Evolutionary conservation across 1,140 invertebrate genomes (phyloP), one percentile per base, ranked within the genome.

Genomic region (Yoshiicerus persimilis): DNA sequence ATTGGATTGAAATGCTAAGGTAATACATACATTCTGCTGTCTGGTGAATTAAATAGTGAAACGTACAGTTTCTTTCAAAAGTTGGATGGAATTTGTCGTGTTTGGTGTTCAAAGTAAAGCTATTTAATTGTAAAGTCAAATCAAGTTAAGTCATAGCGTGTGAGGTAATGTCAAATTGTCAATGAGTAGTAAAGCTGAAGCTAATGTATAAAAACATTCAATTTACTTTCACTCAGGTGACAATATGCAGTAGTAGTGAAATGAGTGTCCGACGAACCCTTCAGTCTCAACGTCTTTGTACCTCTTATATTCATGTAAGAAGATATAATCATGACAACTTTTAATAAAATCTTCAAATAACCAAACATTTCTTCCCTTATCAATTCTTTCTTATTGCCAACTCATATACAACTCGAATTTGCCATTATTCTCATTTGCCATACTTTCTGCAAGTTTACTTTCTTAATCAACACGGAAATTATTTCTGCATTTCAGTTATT

Each of bases 271-370:
- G 34, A 80, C 23, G 66, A 87, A 27, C 66, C 86, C 86, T 77
- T 64, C 84, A 88, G 87, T 89, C 56, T 89, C 39, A 47, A 84
- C 83, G 80, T 87, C 83, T 87, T 89, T 87, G 70, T 89, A 87
- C 86, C 86, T 87, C 83, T 86, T 87, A 89, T 84, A 85, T 88
- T 86, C 84, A 88, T 86, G 83, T 88, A 38, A 86, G 62, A 88
- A 86, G 87, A 88, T 86, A 86, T 75, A 64, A 83, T 80, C 75
- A 84, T 84, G 47, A 86, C 83, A 84, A 88, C 62, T 88, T 88
- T 64, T 88, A 88, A 88, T 86, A 88, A 88, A 88, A 88, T 70
- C 70, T 87, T 87, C 47, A 87, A 84, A 87, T 64, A 56, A 75
- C 66, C 23, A 77, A 87, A 41, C 30, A 34, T 30, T 5, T 16